Percentiles rank a stretch among this genome's conserved stretches.
Evolutionary conservation across 2,797 vertebrate species (phyloP).

Genomic region (Anguilla pacifica): DNA sequence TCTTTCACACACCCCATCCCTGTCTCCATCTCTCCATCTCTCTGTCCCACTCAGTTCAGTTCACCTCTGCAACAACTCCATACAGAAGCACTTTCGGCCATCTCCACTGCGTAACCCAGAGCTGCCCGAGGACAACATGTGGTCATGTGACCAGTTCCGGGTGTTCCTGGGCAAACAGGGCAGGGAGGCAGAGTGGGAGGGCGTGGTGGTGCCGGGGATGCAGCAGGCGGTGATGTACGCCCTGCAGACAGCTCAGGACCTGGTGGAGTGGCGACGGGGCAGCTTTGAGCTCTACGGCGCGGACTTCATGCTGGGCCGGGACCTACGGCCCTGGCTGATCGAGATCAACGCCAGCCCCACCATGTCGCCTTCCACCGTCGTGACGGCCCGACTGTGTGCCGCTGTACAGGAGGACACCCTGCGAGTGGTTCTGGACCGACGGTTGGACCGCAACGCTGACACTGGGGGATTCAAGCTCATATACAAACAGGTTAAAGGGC

Average conservation of each 20-base stretch:
- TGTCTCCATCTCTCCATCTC: background rate
- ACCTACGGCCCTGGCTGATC: slow-evolving; percentile 88
- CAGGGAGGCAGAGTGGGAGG: slow-evolving; percentile 69
- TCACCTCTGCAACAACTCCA: slow-evolving; percentile 91
- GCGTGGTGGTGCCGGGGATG: slow-evolving; percentile 84
- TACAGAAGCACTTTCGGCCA: slow-evolving; percentile 81
- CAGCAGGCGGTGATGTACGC: slow-evolving; percentile 79
- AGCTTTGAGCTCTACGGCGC: slow-evolving; percentile 92
- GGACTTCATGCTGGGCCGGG: slow-evolving; percentile 84
- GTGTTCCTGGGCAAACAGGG: slow-evolving; percentile 72
- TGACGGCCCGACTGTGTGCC: slow-evolving; percentile 82
- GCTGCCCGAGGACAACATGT: slow-evolving; percentile 84
- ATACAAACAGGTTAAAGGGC: slow-evolving; percentile 82
- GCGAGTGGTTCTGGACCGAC: slow-evolving; percentile 82
- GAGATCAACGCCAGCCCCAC: slow-evolving; percentile 92
- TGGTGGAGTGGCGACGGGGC: slow-evolving; percentile 80
- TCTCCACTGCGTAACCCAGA: slow-evolving; percentile 68
- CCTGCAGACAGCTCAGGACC: slow-evolving; percentile 81
- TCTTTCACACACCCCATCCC: background rate
- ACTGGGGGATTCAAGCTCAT: slow-evolving; percentile 87
- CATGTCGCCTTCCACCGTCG: slow-evolving; percentile 79
- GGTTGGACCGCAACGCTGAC: slow-evolving; percentile 67
- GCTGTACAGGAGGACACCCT: slow-evolving; percentile 85
- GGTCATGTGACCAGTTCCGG: slow-evolving; percentile 85
- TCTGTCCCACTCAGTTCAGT: slow-evolving; percentile 70